Conservation (phyloP, 2,113 vertebrate genomes). For the Tragelaphus strepsiceros region DNA sequence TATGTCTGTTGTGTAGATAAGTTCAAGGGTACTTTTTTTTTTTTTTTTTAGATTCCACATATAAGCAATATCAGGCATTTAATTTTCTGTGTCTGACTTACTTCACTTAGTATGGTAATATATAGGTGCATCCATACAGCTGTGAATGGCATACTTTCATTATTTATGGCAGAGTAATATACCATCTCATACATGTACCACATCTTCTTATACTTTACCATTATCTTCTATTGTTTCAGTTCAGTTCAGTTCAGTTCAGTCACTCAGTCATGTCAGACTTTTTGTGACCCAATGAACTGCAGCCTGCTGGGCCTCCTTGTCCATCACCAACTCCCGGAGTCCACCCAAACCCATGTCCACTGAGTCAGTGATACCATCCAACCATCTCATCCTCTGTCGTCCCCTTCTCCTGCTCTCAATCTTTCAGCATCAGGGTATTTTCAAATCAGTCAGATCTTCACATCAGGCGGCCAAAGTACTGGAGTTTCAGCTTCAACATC, state of each 20-base stretch:
- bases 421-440: too few relatives aligned
- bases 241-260: too few relatives aligned
- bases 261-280: too few relatives aligned
- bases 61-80: not conserved
- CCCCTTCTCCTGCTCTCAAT: too few relatives aligned
- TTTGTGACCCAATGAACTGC: fast-evolving
- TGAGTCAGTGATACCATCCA: too few relatives aligned
- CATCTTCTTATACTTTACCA: not conserved
- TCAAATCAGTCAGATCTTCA: too few relatives aligned
- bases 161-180: not conserved
- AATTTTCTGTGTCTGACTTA: not conserved
- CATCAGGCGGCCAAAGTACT: too few relatives aligned
- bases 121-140: not conserved
- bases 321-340: too few relatives aligned
- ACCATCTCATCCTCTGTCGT: too few relatives aligned
- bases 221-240: not conserved
- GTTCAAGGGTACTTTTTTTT: not conserved
- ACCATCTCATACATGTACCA: not conserved
- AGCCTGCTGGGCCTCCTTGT: too few relatives aligned
- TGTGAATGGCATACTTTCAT: not conserved
- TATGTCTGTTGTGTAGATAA: not conserved
- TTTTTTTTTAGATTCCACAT: not conserved
- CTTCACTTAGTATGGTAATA: not conserved
- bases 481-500: too few relatives aligned
- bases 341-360: too few relatives aligned